Conservation (phyloP, 1,140 invertebrate species). For the Trichonephila clavata region DNA sequence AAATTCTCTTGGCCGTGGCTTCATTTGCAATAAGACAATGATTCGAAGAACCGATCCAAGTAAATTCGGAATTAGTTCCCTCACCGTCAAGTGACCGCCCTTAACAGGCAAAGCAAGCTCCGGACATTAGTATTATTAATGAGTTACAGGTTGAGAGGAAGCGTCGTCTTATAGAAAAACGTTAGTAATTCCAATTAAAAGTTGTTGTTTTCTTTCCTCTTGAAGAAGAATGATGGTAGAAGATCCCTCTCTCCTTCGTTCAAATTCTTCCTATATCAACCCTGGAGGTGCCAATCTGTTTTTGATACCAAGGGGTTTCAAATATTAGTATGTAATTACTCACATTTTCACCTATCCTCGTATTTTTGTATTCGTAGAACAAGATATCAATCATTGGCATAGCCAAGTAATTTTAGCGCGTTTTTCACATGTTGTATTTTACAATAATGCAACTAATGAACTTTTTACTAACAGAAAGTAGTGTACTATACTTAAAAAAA, state of each 20-base stretch:
- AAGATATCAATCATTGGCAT: no score
- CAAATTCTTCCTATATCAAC: neutral
- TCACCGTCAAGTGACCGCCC: neutral
- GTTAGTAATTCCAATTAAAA: neutral
- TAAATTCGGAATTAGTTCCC: neutral
- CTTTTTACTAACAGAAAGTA: no score
- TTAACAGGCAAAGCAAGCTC: neutral
- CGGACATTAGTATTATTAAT: neutral
- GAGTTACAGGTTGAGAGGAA: neutral
- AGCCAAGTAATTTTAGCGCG: no score
- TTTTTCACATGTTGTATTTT: no score
- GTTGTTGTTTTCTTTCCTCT: neutral
- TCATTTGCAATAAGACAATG: neutral
- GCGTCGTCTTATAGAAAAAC: neutral
- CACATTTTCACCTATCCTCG: neutral
- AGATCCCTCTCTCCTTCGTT: neutral
- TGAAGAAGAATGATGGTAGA: neutral
- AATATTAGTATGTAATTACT: neutral
- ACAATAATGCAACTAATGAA: no score
- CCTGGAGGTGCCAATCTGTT: neutral
- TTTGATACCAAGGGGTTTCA: neutral
- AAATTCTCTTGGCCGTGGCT: neutral
- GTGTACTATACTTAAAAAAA: no score
- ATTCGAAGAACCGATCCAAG: neutral
- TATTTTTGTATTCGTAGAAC: neutral